These are phyloP conservation scores for Aphelenchoides bicaudatus DNA, from an alignment of 2,888 invertebrate genomes.

Conservation along the genomic window DNA sequence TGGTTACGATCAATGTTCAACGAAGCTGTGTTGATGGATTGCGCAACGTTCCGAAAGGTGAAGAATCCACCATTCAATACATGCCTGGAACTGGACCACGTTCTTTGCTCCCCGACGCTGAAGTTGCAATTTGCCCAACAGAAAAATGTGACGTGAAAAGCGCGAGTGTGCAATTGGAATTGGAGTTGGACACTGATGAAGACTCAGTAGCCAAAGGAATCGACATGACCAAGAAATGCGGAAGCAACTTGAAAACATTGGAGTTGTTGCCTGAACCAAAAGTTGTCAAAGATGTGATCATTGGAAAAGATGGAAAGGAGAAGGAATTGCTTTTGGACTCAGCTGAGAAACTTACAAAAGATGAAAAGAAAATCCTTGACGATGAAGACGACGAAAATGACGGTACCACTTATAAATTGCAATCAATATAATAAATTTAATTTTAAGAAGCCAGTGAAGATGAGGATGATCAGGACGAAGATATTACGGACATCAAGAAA, in stretches of 20 bases:
- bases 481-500: conserved; percentile 64
- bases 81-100: conserved; percentile 77
- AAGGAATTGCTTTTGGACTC: conserved; percentile 22
- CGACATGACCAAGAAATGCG: conserved; percentile 61
- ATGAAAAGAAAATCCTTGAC: conserved; percentile 18
- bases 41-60: conserved; percentile 14
- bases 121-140: conserved; percentile 60
- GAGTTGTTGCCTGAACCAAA: conserved; percentile 70
- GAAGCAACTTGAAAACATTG: conserved; percentile 77
- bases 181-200: conserved; percentile 20
- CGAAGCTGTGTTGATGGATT: conserved; percentile 44
- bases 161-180: conserved; percentile 33
- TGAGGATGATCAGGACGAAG: conserved; percentile 39
- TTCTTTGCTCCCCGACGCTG: conserved; percentile 71
- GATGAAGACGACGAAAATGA: conserved; percentile 24
- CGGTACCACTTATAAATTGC: conserved; percentile 22
- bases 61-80: conserved; percentile 65
- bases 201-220: conserved; percentile 18
- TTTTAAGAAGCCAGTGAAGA: too few relatives aligned
- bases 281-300: conserved; percentile 4
- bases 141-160: conserved; percentile 28
- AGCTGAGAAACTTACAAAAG: conserved; percentile 19
- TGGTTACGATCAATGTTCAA: conserved; percentile 92
- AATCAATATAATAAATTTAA: too few relatives aligned
- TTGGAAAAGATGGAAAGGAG: conserved; percentile 20